These are phyloP conservation scores for Alligator mississippiensis DNA, from an alignment of 2,113 vertebrate genomes.

Conservation along the genomic window DNA sequence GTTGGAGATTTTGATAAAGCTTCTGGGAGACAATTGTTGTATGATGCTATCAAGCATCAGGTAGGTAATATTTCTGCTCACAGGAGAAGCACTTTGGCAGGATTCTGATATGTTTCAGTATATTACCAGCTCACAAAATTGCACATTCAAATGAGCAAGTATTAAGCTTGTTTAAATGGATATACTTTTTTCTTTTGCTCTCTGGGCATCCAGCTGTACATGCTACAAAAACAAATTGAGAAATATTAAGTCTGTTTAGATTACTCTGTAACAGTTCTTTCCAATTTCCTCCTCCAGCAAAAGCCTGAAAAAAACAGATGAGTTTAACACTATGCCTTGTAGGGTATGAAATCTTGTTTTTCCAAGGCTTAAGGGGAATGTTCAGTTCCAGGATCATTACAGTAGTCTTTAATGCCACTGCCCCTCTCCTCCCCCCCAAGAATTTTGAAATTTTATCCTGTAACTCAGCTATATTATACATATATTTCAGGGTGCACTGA, in stretches of 20 bases:
- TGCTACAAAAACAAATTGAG: neutral
- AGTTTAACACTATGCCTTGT: neutral
- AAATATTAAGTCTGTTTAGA: neutral
- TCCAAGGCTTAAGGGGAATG: neutral
- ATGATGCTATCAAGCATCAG: constrained; percentile 96
- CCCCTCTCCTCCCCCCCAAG: neutral
- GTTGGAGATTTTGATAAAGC: constrained; percentile 95
- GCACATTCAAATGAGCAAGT: neutral
- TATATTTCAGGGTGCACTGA: neutral
- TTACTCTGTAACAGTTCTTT: neutral
- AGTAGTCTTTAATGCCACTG: neutral
- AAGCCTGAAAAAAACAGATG: neutral
- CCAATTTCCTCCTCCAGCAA: neutral
- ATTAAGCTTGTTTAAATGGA: neutral
- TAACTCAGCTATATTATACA: neutral
- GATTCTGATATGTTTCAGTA: neutral
- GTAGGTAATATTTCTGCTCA: constrained; percentile 64
- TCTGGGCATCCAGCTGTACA: neutral
- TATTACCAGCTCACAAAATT: neutral
- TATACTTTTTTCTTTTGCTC: neutral
- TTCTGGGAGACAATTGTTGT: constrained; percentile 92
- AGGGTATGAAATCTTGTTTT: neutral
- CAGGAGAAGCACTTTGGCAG: neutral
- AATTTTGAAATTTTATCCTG: neutral
- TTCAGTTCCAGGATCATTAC: neutral